Evolutionary conservation across 2,797 vertebrate species (phyloP).

Genomic region (Tauraco hartlaubi): DNA sequence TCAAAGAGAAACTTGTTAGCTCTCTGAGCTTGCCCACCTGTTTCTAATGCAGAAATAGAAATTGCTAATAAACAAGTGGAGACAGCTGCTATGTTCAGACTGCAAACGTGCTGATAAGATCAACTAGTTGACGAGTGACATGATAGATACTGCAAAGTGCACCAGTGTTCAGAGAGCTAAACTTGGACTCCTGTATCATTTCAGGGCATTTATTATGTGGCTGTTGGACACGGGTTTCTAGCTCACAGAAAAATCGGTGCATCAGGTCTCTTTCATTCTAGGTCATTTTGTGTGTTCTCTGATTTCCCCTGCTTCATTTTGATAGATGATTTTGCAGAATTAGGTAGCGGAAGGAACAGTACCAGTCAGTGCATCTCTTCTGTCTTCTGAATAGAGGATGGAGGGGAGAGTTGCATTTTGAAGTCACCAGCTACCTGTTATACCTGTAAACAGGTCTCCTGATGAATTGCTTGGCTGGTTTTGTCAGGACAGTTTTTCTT

Average conservation of each 20-base stretch:
- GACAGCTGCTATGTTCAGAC: slow-evolving; percentile 53
- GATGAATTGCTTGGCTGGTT: not conserved
- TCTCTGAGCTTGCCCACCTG: slow-evolving; percentile 62
- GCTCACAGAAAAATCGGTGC: not conserved
- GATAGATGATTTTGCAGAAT: not conserved
- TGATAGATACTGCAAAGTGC: not conserved
- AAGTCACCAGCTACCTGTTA: not conserved
- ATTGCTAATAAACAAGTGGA: slow-evolving; percentile 18
- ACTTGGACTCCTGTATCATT: not conserved
- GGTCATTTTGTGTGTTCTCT: not conserved
- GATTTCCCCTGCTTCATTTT: not conserved
- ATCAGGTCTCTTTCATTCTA: not conserved
- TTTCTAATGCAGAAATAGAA: slow-evolving; percentile 65
- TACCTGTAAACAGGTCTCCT: not conserved
- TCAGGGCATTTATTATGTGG: not conserved
- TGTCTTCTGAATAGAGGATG: not conserved
- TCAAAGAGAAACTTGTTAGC: slow-evolving; percentile 69
- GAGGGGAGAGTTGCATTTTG: not conserved
- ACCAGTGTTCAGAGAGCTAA: not conserved
- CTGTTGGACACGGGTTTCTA: not conserved
- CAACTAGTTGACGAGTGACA: slow-evolving; percentile 12
- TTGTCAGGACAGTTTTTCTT: not conserved
- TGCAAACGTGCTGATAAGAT: slow-evolving; percentile 61
- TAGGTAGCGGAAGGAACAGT: not conserved
- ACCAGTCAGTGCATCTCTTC: not conserved